Evolutionary conservation across 2,797 vertebrate species (phyloP).

Genomic region (Peromyscus eremicus): DNA sequence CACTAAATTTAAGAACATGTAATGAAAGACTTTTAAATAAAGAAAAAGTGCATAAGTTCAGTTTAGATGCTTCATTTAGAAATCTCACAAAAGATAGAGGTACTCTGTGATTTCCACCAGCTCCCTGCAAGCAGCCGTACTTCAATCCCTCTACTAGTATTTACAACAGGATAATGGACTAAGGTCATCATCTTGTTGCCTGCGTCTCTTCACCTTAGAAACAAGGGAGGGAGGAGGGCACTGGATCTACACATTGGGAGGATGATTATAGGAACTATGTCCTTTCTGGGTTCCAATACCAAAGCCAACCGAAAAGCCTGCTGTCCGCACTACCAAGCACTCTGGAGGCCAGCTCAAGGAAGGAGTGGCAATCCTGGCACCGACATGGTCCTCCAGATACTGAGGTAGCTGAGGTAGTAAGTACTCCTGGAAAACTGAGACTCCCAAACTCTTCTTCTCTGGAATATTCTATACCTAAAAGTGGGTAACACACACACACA

Average conservation of each 20-base stretch:
- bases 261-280: neutral
- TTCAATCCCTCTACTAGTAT: neutral
- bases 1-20: neutral
- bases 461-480: rapidly evolving
- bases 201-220: neutral
- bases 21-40: neutral
- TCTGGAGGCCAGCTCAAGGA: neutral
- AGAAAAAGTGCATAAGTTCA: neutral
- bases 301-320: neutral
- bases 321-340: neutral
- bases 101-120: neutral
- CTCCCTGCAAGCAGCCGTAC: neutral
- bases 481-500: neutral
- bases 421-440: constrained; percentile 12
- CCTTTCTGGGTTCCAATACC: neutral
- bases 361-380: neutral
- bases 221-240: neutral
- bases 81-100: neutral
- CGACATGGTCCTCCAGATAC: neutral
- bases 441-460: neutral
- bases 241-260: neutral
- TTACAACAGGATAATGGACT: neutral
- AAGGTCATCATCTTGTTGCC: neutral
- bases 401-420: neutral
- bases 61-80: neutral